These are phyloP conservation scores for Nemopilema nomurai DNA, from an alignment of 30 jellyfish, hydroid and myxozoan genomes.

Conservation along the genomic window DNA sequence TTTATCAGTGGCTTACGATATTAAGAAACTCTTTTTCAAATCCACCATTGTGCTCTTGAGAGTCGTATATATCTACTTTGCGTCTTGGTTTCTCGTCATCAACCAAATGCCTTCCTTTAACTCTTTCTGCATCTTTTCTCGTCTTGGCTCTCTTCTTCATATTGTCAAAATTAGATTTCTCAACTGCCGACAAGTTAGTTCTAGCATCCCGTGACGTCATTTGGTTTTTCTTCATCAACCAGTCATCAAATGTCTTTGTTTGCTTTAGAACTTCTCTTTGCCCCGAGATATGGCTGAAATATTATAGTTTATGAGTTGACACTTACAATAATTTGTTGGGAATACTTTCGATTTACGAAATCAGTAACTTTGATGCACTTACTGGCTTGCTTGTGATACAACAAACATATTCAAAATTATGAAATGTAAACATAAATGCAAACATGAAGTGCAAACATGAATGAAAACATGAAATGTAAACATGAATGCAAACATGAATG, in stretches of 20 bases:
- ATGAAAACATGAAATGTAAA: too few relatives aligned
- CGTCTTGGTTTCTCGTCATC: conserved; percentile 42
- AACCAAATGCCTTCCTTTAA: neutral
- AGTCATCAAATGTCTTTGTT: conserved; percentile 6
- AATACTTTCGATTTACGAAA: neutral
- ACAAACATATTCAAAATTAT: too few relatives aligned
- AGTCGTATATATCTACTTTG: conserved; percentile 29
- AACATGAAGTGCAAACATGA: too few relatives aligned
- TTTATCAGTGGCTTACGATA: neutral
- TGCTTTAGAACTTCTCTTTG: conserved; percentile 3
- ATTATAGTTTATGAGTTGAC: neutral
- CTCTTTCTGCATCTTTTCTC: neutral
- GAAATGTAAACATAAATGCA: too few relatives aligned
- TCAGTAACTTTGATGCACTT: too few relatives aligned
- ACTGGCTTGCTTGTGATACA: too few relatives aligned
- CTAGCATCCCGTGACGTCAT: neutral
- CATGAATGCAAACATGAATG: too few relatives aligned
- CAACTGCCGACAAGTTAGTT: neutral
- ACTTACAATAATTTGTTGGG: neutral
- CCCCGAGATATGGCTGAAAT: neutral
- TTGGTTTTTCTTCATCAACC: conserved; percentile 21
- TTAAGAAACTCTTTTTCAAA: conserved; percentile 49
- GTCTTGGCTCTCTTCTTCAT: neutral
- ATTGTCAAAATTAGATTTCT: neutral
- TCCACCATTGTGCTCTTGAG: conserved; percentile 12